Conservation (phyloP, 1,140 invertebrate species). For the Littorina saxatilis region DNA sequence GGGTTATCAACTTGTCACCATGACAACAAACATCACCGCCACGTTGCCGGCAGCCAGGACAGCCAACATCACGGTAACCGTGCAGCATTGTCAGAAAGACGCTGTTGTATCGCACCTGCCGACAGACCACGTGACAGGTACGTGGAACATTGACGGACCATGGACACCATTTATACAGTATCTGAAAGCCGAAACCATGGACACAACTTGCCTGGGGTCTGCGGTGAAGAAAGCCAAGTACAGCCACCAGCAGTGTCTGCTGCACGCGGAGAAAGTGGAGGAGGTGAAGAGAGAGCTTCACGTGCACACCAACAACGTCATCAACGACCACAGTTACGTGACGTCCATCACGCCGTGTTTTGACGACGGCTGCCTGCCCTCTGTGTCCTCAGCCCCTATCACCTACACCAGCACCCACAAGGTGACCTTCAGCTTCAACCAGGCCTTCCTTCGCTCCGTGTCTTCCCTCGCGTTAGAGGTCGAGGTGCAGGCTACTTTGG, state of each 20-base stretch:
- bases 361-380: slow-evolving; percentile 13
- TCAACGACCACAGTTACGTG: neutral
- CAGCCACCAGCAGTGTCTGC: neutral
- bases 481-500: neutral
- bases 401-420: neutral
- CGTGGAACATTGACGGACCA: neutral
- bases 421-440: neutral
- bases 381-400: neutral
- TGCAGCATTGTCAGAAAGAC: slow-evolving; percentile 10
- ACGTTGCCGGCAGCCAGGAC: neutral
- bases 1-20: slow-evolving; percentile 33
- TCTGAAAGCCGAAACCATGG: slow-evolving; percentile 5
- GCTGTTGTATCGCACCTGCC: neutral
- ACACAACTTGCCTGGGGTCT: neutral
- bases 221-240: slow-evolving; percentile 1
- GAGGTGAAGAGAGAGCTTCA: neutral
- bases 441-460: neutral
- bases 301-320: neutral
- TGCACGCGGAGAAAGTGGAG: neutral
- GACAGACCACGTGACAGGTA: neutral
- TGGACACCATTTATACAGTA: neutral
- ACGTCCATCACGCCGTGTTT: slow-evolving; percentile 2
- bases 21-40: slow-evolving; percentile 19
- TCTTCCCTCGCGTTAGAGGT: neutral
- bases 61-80: neutral